These are phyloP conservation scores for Eubucco bourcierii DNA, from an alignment of 2,113 vertebrate species.

Conservation along the genomic window DNA sequence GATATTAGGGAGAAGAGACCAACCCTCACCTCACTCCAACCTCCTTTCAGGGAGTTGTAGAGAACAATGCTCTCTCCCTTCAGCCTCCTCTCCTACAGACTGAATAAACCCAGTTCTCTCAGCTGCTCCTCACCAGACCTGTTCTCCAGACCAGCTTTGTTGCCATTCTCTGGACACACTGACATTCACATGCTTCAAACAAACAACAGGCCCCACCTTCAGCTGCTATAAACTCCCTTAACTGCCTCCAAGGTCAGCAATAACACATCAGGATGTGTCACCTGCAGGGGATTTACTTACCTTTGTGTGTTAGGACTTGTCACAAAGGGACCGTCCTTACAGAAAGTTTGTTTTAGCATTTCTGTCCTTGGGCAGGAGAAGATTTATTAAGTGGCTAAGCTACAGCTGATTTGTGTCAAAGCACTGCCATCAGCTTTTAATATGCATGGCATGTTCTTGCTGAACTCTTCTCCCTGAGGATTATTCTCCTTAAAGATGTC, in stretches of 20 bases:
- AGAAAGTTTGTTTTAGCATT: not conserved
- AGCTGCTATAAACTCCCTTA: not conserved
- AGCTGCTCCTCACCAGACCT: too few relatives aligned
- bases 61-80: too few relatives aligned
- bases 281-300: not conserved
- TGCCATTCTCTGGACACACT: not conserved
- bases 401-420: not conserved
- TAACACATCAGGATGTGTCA: fast-evolving
- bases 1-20: too few relatives aligned
- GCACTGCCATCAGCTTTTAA: not conserved
- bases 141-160: too few relatives aligned
- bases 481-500: not conserved
- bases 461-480: not conserved
- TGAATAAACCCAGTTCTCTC: too few relatives aligned
- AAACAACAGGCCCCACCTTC: not conserved
- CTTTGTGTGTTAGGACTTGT: not conserved
- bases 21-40: too few relatives aligned
- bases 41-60: too few relatives aligned
- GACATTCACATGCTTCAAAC: not conserved
- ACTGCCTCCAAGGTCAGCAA: not conserved
- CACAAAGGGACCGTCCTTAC: not conserved
- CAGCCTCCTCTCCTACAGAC: too few relatives aligned
- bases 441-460: not conserved
- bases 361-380: not conserved
- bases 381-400: not conserved